Conservation (phyloP, 2,888 invertebrate species). For the Drosophila mimetica region DNA sequence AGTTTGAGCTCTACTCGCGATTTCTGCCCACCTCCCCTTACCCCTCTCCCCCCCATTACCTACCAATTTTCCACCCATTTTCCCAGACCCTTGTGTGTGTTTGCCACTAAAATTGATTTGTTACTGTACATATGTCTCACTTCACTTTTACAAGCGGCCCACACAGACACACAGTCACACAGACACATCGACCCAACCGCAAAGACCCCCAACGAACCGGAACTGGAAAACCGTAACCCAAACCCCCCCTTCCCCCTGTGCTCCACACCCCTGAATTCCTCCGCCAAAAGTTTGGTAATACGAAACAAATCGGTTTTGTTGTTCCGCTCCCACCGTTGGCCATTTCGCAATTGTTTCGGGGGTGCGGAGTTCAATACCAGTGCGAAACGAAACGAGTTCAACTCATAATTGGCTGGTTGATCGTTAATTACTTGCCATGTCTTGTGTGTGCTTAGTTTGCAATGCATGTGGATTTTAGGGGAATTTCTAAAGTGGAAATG, state of each 20-base stretch:
- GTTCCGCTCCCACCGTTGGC: conserved; percentile 40
- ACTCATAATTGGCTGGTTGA: conserved; percentile 35
- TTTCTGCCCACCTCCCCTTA: neutral
- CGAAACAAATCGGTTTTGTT: conserved; percentile 69
- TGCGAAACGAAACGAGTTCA: conserved; percentile 6
- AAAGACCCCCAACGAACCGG: conserved; percentile 12
- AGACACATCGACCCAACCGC: conserved; percentile 11
- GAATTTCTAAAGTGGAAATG: no score
- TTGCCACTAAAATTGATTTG: conserved; percentile 70
- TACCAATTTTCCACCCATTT: neutral
- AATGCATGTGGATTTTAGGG: neutral
- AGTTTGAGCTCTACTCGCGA: conserved; percentile 26
- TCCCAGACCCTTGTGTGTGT: conserved; percentile 14
- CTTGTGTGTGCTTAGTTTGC: neutral
- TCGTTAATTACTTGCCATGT: conserved; percentile 7
- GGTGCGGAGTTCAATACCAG: conserved; percentile 5
- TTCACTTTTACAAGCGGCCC: conserved; percentile 34
- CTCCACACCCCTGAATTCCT: neutral
- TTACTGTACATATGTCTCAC: conserved; percentile 70
- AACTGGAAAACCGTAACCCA: conserved; percentile 1
- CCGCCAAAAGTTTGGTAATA: conserved; percentile 54
- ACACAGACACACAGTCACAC: conserved; percentile 7
- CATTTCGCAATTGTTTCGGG: conserved; percentile 21
- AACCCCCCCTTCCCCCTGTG: neutral
- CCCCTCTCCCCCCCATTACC: neutral